Percentiles rank a stretch among this genome's conserved stretches.
phyloP scores from a whole-genome alignment of 2,797 vertebrate species.

The Artibeus lituratus region DNA sequence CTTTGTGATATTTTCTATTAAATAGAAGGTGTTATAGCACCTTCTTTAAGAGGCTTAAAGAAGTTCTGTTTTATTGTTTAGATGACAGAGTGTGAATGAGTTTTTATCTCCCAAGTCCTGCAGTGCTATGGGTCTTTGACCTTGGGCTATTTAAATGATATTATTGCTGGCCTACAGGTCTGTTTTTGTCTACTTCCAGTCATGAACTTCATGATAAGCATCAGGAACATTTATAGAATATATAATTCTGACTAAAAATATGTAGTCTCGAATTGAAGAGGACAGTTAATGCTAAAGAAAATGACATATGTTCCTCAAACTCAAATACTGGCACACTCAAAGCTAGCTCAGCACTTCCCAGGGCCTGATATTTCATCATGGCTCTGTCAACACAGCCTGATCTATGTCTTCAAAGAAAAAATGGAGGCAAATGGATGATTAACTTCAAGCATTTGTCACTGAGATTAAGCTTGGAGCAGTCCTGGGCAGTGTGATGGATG shows the following conservation, averaged over 20 bases:
- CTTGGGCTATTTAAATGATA: neutral
- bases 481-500: constrained; percentile 48
- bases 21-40: neutral
- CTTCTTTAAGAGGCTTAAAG: neutral
- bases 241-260: constrained; percentile 29
- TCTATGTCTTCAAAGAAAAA: constrained; percentile 60
- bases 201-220: neutral
- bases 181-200: neutral
- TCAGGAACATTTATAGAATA: neutral
- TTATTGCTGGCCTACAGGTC: neutral
- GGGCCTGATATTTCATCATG: constrained; percentile 49
- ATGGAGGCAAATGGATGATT: constrained; percentile 48
- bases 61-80: neutral
- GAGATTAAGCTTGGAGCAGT: constrained; percentile 10
- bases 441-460: constrained; percentile 61
- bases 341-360: constrained; percentile 55
- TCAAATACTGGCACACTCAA: constrained; percentile 13
- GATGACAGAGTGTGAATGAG: neutral
- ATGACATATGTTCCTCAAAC: constrained; percentile 41
- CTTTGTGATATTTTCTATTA: neutral
- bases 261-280: constrained; percentile 39
- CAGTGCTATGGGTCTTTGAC: neutral
- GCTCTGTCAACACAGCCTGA: constrained; percentile 40
- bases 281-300: constrained; percentile 52
- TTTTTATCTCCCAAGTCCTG: neutral